Evolutionary conservation across 2,888 invertebrate species (phyloP), one percentile per base, ranked within the genome.

Genomic region (Drosophila parthenogenetica): DNA sequence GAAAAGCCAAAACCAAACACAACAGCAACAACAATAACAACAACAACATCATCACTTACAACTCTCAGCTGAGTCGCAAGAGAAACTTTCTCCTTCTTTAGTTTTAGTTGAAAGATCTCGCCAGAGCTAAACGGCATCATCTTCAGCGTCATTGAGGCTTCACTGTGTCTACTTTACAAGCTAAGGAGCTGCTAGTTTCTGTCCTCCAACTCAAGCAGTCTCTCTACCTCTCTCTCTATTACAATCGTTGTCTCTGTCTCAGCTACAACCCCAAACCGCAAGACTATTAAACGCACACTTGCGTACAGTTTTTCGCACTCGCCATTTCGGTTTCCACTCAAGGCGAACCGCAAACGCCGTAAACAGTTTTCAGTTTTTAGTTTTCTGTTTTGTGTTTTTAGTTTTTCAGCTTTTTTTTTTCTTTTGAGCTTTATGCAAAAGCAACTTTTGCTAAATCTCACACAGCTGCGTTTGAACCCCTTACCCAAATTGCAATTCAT

Each of bases 241-340:
- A 29, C 29, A 2, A 29, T 1, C 5, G 22, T 5, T 22, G 22
- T 22, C 29, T 8, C 29, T 29, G 29, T 54, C 42, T 2, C 45
- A 5, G n/a, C 32, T 43, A 25, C 49, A 55, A 46, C 50, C 25
- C 35, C 37, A 71, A 71, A 80, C 81, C 81, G 62, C 87, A 81
- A 70, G 81, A 75, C 87, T 87, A 82, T 82, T 82, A 82, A 82
- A 82, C 81, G 81, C 81, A 82, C 81, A 87, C 87, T 82, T 82
- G 87, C 79, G 76, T 81, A 40, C 53, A 77, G 76, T 84, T 82
- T 82, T 82, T 84, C 81, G 71, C 87, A 86, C 84, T 77, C 71
- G 69, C 81, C 70, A 53, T 67, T 67, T 60, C 53, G 19, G 49
- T 22, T 69, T 50, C 62, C 72, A 59, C 65, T 70, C 64, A 77